Evolutionary conservation across 1,140 invertebrate species (phyloP), one percentile per base, ranked within the genome.

Genomic region (Wiebesia pumilae): DNA sequence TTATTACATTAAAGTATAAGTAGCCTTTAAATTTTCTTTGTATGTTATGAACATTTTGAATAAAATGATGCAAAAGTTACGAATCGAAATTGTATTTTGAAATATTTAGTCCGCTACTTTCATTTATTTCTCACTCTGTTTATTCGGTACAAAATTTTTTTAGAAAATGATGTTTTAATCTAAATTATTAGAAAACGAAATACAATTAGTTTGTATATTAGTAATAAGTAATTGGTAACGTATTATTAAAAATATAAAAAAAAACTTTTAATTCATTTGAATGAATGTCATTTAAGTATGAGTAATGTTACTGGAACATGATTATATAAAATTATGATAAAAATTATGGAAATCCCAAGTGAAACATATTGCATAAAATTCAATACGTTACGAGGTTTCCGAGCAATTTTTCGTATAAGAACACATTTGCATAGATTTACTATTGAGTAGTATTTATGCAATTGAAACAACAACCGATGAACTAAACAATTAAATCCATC

Each of bases 221-320:
- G 27, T 83, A 35, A 67, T 83, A 51, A 83, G 73, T 58, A 83
- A 54, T 71, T 67, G n/a, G 14, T 27, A 75, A 75, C 19, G 71
- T 9, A 75, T 3, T 27, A 27, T 24, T 33, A 43, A 69, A 47
- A 47, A 47, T 47, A 47, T 47, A 47, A 47, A 67, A 30, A 6
- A 30, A 67, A 30, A 30, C 16, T 30, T 67, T 47, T 47, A 33
- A 69, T 35, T 14, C 12, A 69, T 69, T 69, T 12, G 21, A 7
- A 3, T 14, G 21, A 35, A 21, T 35, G 14, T 19, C 14, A 35
- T 69, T 30, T 19, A 35, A 14, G 33, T 33, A 69, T 33, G 0
- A 69, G 21, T 0, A 69, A 69, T 69, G 4, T 35, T 14, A 35
- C 12, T 14, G 40, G 16, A 16, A 71, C 24, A 3, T 35, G 30